Evolutionary conservation across 2,888 invertebrate species (phyloP).

Genomic region (Automeris io): DNA sequence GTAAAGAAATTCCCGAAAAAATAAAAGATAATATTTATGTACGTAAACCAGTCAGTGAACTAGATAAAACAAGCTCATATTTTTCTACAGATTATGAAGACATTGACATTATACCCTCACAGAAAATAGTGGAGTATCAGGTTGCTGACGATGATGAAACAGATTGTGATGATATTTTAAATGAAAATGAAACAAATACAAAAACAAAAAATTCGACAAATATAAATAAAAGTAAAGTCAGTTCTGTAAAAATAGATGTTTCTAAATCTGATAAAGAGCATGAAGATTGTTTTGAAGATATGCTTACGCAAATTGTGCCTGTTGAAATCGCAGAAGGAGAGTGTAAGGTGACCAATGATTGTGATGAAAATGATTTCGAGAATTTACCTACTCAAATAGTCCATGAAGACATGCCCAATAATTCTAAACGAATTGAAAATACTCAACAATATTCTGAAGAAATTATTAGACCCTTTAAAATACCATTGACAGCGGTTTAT

Average conservation of each 20-base stretch:
- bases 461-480: conserved; percentile 48
- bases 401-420: conserved; percentile 18
- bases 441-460: conserved; percentile 20
- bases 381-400: conserved; percentile 45
- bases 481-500: conserved; percentile 41
- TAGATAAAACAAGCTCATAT: conserved; percentile 13
- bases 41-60: not conserved
- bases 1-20: not conserved
- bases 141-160: conserved; percentile 33
- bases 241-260: conserved; percentile 25
- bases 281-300: conserved; percentile 23
- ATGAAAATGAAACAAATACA: conserved; percentile 19
- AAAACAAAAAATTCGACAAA: conserved; percentile 7
- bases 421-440: not conserved
- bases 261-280: conserved; percentile 6
- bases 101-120: conserved; percentile 22
- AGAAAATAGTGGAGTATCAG: conserved; percentile 18
- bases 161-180: conserved; percentile 39
- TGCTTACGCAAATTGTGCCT: conserved; percentile 34
- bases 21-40: not conserved
- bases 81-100: conserved; percentile 25
- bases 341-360: conserved; percentile 11
- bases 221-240: not conserved
- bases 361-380: conserved; percentile 25
- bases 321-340: conserved; percentile 13